A percentile compares a stretch with the other conserved stretches of the same genome.
phyloP scores from a whole-genome alignment of 2,888 invertebrate species.

The Lasioglossum oenotherae region DNA sequence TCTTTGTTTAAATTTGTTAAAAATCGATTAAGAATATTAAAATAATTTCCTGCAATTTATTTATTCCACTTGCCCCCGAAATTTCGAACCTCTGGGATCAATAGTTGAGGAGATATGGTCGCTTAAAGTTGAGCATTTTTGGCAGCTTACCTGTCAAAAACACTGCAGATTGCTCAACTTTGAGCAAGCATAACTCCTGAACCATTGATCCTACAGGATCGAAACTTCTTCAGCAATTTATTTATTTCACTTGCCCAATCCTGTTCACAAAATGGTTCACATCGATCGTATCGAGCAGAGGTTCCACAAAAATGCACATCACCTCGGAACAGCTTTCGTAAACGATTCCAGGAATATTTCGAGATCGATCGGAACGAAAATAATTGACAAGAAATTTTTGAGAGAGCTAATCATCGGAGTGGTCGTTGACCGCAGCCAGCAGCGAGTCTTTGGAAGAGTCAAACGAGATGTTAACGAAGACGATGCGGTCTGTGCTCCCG shows the following conservation, averaged over 20 bases:
- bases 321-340: neutral
- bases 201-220: too few relatives aligned
- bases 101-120: too few relatives aligned
- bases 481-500: neutral
- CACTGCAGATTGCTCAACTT: too few relatives aligned
- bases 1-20: too few relatives aligned
- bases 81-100: too few relatives aligned
- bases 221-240: too few relatives aligned
- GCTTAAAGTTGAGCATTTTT: too few relatives aligned
- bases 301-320: neutral
- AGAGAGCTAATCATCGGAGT: neutral
- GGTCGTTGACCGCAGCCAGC: neutral
- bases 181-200: too few relatives aligned
- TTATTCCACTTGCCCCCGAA: too few relatives aligned
- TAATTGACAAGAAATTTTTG: neutral
- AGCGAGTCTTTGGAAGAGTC: neutral
- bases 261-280: neutral
- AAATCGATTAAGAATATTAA: too few relatives aligned
- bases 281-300: neutral
- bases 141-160: too few relatives aligned
- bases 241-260: neutral
- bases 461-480: neutral
- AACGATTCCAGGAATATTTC: neutral
- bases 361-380: neutral
- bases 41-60: too few relatives aligned